These are phyloP conservation scores for Megaceryle torquata DNA, from an alignment of 2,113 vertebrate species.

Conservation along the genomic window DNA sequence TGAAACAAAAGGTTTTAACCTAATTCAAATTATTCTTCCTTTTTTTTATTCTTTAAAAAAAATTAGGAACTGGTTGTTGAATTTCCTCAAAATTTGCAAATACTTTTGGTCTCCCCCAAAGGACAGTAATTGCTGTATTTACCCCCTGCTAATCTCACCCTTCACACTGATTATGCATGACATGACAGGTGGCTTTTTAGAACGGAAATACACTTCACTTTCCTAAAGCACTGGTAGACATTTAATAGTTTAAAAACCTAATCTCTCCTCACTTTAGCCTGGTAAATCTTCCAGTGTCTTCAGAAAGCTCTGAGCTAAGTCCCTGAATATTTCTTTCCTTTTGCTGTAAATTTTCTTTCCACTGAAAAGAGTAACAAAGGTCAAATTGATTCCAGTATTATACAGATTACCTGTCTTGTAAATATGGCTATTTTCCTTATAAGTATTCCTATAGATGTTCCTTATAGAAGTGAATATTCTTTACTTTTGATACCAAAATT, in stretches of 20 bases:
- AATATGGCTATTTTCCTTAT: background rate
- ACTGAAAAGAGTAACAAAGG: background rate
- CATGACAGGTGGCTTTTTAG: constrained; percentile 31
- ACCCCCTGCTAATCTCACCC: background rate
- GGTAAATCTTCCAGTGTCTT: background rate
- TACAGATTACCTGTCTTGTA: background rate
- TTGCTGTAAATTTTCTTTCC: background rate
- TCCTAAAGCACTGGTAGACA: background rate
- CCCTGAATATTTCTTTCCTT: background rate
- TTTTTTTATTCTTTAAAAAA: background rate
- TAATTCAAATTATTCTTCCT: background rate
- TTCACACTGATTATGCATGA: constrained; percentile 2
- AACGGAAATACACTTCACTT: constrained; percentile 38
- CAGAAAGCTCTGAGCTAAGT: background rate
- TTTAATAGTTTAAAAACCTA: constrained; percentile 14
- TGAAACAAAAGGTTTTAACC: background rate
- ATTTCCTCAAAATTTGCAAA: background rate
- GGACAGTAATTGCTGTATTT: background rate
- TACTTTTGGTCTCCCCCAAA: background rate
- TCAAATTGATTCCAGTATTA: background rate
- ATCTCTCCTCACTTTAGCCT: constrained; percentile 13
- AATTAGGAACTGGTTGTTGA: background rate
- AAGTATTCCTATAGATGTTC: no score
- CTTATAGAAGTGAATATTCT: background rate
- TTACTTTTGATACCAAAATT: background rate